These are phyloP conservation scores for Drosophila rhopaloa DNA, from an alignment of 1,140 invertebrate species.

Conservation along the genomic window DNA sequence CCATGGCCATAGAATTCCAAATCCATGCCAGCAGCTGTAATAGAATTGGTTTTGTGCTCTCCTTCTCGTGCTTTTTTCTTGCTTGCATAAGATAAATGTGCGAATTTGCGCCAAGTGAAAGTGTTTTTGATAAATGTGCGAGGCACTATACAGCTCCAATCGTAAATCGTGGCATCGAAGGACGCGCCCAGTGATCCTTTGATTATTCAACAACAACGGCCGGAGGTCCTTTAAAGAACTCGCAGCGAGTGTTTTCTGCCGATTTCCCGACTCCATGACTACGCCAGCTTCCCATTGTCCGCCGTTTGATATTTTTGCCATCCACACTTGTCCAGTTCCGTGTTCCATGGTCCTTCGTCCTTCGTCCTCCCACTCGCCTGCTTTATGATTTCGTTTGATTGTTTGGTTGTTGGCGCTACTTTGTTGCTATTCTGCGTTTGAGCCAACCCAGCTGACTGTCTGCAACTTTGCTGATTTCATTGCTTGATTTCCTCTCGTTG, in stretches of 20 bases:
- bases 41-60: conserved; percentile 42
- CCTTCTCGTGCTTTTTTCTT: conserved; percentile 12
- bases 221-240: conserved; percentile 14
- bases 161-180: conserved; percentile 36
- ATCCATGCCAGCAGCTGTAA: conserved; percentile 49
- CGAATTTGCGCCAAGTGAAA: conserved; percentile 56
- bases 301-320: conserved; percentile 34
- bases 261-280: conserved; percentile 10
- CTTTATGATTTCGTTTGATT: conserved; percentile 58
- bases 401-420: conserved; percentile 41
- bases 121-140: conserved; percentile 59
- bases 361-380: conserved; percentile 4
- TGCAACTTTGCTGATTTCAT: conserved; percentile 72
- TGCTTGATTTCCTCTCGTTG: conserved; percentile 29
- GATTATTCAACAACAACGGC: conserved; percentile 32
- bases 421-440: conserved; percentile 9
- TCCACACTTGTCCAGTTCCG: conserved; percentile 23
- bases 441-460: conserved; percentile 48
- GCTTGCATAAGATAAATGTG: conserved; percentile 58
- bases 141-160: conserved; percentile 14
- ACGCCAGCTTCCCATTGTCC: conserved; percentile 29
- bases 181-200: conserved; percentile 18
- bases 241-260: conserved; percentile 2
- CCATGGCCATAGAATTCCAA: conserved; percentile 46
- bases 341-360: background rate